Evolutionary conservation across 2,888 invertebrate species (phyloP).

Genomic region (Hypsopygia costalis): DNA sequence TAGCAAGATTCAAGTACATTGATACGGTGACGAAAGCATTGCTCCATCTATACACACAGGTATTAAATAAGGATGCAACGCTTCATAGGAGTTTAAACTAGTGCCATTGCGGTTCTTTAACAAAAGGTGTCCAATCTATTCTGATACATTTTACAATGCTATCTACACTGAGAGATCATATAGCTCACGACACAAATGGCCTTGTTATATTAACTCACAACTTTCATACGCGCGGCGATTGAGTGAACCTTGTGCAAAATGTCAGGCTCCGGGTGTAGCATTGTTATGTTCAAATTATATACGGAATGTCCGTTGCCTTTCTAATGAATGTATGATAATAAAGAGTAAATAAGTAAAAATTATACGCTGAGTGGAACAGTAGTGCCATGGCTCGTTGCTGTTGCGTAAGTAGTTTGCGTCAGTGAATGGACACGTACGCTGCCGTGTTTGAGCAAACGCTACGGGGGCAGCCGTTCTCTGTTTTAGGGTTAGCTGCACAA

Average conservation of each 20-base stretch:
- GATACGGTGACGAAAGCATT: too few species aligned
- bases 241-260: constrained; percentile 26
- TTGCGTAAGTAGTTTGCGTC: constrained; percentile 22
- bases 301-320: too few species aligned
- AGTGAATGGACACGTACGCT: constrained; percentile 8
- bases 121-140: constrained; percentile 30
- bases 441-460: neutral
- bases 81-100: too few species aligned
- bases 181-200: constrained; percentile 28
- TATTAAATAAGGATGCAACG: too few species aligned
- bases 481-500: too few species aligned
- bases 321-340: too few species aligned
- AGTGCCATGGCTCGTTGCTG: constrained; percentile 2
- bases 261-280: constrained; percentile 8
- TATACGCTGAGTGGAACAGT: neutral
- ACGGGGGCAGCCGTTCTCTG: too few species aligned
- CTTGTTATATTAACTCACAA: constrained; percentile 32
- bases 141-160: constrained; percentile 31
- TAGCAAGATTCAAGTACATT: too few species aligned
- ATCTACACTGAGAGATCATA: constrained; percentile 27
- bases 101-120: neutral
- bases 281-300: constrained; percentile 11
- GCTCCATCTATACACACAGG: too few species aligned
- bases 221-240: constrained; percentile 33
- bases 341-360: too few species aligned